phyloP scores from a whole-genome alignment of 2,797 vertebrate species.

The Darevskia nairensis region DNA sequence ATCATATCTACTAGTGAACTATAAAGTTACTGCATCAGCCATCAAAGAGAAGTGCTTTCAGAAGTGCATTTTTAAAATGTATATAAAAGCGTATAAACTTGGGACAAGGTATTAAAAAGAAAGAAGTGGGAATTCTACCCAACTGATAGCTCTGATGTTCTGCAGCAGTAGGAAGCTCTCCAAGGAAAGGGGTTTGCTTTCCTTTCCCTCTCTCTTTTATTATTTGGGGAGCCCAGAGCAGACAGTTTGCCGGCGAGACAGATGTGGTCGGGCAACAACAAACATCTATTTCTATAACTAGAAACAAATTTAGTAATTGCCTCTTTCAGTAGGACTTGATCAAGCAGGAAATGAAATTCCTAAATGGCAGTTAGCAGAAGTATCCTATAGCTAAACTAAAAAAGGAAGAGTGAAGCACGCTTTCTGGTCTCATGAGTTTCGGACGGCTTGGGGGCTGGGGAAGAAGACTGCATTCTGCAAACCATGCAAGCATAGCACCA shows the following conservation, averaged over 20 bases:
- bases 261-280: slow-evolving; percentile 79
- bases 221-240: slow-evolving; percentile 64
- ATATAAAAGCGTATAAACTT: not conserved
- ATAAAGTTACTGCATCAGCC: no score
- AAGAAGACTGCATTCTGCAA: slow-evolving; percentile 40
- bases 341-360: slow-evolving; percentile 78
- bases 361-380: slow-evolving; percentile 73
- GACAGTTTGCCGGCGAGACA: slow-evolving; percentile 82
- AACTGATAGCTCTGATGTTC: slow-evolving; percentile 40
- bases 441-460: slow-evolving; percentile 59
- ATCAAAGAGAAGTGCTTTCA: not conserved
- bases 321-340: slow-evolving; percentile 78
- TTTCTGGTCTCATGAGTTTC: slow-evolving; percentile 68
- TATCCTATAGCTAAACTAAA: slow-evolving; percentile 78
- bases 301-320: slow-evolving; percentile 82
- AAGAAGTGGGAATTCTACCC: not conserved
- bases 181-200: slow-evolving; percentile 60
- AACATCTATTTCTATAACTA: slow-evolving; percentile 84
- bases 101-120: not conserved
- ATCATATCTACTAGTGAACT: no score
- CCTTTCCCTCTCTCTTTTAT: slow-evolving; percentile 37
- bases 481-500: slow-evolving; percentile 50
- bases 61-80: not conserved
- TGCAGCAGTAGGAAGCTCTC: slow-evolving; percentile 57
- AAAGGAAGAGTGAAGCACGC: slow-evolving; percentile 59